Conservation (phyloP, 2,888 invertebrate genomes). For the Euzophera pinguis region DNA sequence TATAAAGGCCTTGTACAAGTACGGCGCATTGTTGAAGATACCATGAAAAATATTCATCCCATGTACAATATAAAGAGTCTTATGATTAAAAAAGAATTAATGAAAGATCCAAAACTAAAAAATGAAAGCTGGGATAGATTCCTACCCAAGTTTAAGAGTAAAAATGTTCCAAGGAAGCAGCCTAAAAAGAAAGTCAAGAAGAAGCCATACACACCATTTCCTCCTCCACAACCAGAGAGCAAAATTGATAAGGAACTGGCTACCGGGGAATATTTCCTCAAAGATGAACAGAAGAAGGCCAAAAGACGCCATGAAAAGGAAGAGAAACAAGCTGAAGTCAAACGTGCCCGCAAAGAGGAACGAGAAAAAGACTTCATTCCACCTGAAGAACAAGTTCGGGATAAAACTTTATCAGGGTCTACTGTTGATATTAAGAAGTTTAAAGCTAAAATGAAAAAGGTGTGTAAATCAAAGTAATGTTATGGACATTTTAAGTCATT, state of each 20-base stretch:
- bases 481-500: not conserved
- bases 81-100: constrained; percentile 97
- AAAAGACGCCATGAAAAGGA: constrained; percentile 87
- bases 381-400: constrained; percentile 81
- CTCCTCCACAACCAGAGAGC: constrained; percentile 94
- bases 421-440: constrained; percentile 84
- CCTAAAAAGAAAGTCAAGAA: constrained; percentile 93
- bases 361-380: constrained; percentile 91
- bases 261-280: constrained; percentile 98
- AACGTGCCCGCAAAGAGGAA: constrained; percentile 86
- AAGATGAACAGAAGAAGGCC: constrained; percentile 87
- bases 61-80: constrained; percentile 98
- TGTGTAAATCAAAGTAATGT: constrained; percentile 47
- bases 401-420: constrained; percentile 35
- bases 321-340: constrained; percentile 87
- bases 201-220: constrained; percentile 98
- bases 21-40: constrained; percentile 94
- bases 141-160: constrained; percentile 94
- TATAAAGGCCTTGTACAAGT: constrained; percentile 94
- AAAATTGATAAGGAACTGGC: constrained; percentile 96
- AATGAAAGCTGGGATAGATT: constrained; percentile 98
- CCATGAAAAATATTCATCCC: constrained; percentile 99
- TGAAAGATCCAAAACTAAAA: constrained; percentile 94
- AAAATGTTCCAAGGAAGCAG: constrained; percentile 94
- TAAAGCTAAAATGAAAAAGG: constrained; percentile 88